These are phyloP conservation scores for Seriola rivoliana DNA, from an alignment of 2,113 vertebrate species.

Conservation along the genomic window DNA sequence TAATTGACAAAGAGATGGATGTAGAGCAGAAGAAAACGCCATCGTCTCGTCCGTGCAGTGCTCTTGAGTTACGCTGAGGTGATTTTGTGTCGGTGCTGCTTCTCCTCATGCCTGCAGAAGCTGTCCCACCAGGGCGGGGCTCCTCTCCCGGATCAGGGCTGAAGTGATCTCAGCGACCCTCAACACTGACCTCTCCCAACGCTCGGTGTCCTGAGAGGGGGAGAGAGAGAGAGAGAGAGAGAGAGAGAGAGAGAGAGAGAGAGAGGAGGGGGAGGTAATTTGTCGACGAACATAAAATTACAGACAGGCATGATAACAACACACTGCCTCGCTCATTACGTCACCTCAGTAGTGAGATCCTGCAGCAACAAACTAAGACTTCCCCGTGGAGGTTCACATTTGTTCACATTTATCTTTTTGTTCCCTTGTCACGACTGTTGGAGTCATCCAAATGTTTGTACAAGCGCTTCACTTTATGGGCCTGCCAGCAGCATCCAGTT, in stretches of 20 bases:
- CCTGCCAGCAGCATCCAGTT: slow-evolving; percentile 20
- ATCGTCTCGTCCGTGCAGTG: not conserved
- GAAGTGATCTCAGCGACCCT: slow-evolving; percentile 71
- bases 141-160: slow-evolving; percentile 80
- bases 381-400: slow-evolving; percentile 35
- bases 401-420: slow-evolving; percentile 42
- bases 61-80: not conserved
- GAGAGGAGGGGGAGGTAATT: not conserved
- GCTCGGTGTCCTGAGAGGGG: slow-evolving; percentile 67
- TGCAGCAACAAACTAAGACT: slow-evolving; percentile 10
- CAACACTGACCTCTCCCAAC: slow-evolving; percentile 73
- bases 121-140: slow-evolving; percentile 80
- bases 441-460: slow-evolving; percentile 17
- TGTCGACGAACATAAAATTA: slow-evolving; percentile 7
- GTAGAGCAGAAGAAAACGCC: not conserved
- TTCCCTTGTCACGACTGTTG: slow-evolving; percentile 23
- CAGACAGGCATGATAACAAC: slow-evolving; percentile 9
- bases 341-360: not conserved
- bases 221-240: not conserved
- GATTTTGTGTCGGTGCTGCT: slow-evolving; percentile 7
- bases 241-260: not conserved
- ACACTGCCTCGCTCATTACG: not conserved
- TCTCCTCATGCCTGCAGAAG: slow-evolving; percentile 79
- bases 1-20: not conserved
- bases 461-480: not conserved